These are phyloP conservation scores for Tokudaia muenninki DNA, from an alignment of 2,797 vertebrate species.

Conservation along the genomic window DNA sequence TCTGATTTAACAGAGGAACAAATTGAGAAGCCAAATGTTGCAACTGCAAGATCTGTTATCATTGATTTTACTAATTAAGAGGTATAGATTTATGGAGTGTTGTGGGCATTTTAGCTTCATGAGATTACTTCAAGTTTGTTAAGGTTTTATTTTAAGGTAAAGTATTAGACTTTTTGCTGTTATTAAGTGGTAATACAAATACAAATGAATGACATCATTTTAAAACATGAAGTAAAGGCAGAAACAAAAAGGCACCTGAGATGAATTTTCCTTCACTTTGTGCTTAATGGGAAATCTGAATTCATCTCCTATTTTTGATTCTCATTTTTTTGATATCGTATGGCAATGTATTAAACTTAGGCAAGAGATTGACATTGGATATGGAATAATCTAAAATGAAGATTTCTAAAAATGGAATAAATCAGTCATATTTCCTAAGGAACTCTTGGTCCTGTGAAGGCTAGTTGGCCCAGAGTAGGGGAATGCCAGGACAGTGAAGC, in stretches of 20 bases:
- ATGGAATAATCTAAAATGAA: slow-evolving; percentile 24
- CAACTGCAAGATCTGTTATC: slow-evolving; percentile 65
- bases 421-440: neutral
- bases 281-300: slow-evolving; percentile 73
- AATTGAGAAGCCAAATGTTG: slow-evolving; percentile 64
- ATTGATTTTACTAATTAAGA: slow-evolving; percentile 22
- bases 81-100: slow-evolving; percentile 28
- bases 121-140: neutral
- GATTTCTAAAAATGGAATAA: slow-evolving; percentile 26
- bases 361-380: neutral
- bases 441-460: neutral
- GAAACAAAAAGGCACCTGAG: slow-evolving; percentile 55
- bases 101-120: neutral
- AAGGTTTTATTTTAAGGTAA: neutral
- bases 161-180: neutral
- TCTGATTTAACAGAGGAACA: slow-evolving; percentile 59
- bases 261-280: slow-evolving; percentile 64
- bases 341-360: slow-evolving; percentile 33
- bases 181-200: neutral
- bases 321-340: slow-evolving; percentile 51
- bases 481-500: no score
- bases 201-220: neutral
- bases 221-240: slow-evolving; percentile 65
- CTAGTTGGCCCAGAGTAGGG: no score
- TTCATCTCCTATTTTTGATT: neutral